phyloP scores from a whole-genome alignment of 2,888 invertebrate genomes.

The Leptothorax acervorum region DNA sequence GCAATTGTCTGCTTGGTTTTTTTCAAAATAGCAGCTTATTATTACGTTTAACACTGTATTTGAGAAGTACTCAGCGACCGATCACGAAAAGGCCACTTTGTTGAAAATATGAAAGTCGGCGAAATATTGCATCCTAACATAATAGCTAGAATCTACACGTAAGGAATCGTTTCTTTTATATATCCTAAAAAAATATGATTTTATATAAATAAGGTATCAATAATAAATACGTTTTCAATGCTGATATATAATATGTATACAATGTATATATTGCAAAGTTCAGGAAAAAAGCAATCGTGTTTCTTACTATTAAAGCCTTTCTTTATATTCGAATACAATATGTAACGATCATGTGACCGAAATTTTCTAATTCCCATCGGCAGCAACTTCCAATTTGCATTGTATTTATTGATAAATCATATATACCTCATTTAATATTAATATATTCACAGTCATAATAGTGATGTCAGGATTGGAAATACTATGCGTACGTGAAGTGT shows the following conservation, averaged over 20 bases:
- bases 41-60: not conserved
- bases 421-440: not conserved
- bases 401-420: not conserved
- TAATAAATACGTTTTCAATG: not conserved
- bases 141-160: not conserved
- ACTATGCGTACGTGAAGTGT: not conserved
- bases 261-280: not conserved
- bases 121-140: not conserved
- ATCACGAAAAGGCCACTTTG: not conserved
- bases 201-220: not conserved
- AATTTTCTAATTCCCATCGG: not conserved
- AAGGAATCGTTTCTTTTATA: not conserved
- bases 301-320: not conserved
- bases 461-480: not conserved
- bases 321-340: not conserved
- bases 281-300: not conserved
- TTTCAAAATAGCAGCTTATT: not conserved
- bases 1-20: not conserved
- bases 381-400: not conserved
- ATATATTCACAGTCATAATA: not conserved
- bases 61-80: not conserved
- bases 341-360: not conserved
- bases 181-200: not conserved
- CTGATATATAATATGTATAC: not conserved
- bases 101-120: not conserved